Evolutionary conservation across 1,140 invertebrate species (phyloP).

Genomic region (Paraescarpia echinospica): DNA sequence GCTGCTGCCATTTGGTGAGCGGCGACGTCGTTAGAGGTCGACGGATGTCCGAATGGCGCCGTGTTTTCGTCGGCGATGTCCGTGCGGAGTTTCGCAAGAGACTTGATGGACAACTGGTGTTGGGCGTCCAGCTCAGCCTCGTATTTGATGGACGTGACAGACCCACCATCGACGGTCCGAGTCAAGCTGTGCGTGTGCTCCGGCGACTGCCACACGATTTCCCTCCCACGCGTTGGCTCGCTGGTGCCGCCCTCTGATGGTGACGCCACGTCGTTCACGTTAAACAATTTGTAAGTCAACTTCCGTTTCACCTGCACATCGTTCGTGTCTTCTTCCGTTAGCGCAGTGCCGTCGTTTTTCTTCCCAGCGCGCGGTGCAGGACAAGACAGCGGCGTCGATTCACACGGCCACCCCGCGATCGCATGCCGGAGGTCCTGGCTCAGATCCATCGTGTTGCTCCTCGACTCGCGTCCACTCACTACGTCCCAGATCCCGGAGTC

Average conservation of each 20-base stretch:
- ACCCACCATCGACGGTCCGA: neutral
- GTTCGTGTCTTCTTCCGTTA: neutral
- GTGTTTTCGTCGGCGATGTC: neutral
- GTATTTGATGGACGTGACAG: neutral
- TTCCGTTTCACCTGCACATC: neutral
- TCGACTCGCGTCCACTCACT: neutral
- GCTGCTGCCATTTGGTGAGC: neutral
- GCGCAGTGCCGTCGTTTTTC: neutral
- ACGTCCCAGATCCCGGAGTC: slow-evolving; percentile 24
- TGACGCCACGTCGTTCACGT: slow-evolving; percentile 9
- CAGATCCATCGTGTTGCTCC: neutral
- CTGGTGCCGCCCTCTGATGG: neutral
- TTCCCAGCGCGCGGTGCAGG: neutral
- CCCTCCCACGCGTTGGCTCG: neutral
- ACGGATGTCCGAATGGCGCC: neutral
- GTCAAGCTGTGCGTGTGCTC: neutral
- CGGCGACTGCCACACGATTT: neutral
- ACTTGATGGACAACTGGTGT: neutral
- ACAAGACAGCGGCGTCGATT: slow-evolving; percentile 10
- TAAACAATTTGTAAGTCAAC: neutral
- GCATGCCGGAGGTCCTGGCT: neutral
- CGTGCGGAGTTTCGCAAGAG: neutral
- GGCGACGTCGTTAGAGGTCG: neutral
- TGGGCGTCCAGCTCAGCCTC: neutral
- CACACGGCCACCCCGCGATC: neutral